Base-by-base conservation (phyloP, 2,888 invertebrate genomes). In the Dioctria rufipes region DNA sequence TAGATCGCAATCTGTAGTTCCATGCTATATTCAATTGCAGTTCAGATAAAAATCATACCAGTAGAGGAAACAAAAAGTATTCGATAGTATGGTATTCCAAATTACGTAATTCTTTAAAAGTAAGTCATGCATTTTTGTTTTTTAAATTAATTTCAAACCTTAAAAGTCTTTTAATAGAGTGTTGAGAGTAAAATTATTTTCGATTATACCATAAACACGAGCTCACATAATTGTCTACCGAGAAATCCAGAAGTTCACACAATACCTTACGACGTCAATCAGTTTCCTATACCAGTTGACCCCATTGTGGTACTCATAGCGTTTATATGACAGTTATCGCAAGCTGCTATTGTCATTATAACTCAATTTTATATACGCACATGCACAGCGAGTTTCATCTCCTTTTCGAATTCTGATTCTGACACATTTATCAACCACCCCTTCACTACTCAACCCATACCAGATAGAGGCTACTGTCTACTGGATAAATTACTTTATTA, bases 401-500 rank as follows among this genome's bases (percentile, higher is more conserved):
- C n/a, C 42, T 69, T 69, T 61, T 61, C 25, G 25, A 46, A 42
- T 80, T 51, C 75, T 60, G 39, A 71, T 80, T 51, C 75, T 60
- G 39, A 71, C 73, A 73, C 73, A 79, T 81, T 65, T 61, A 78
- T 81, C 81, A 79, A 58, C 73, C 51, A 79, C 78, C 75, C 78
- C 66, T 66, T 11, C 5, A 73, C 37, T 78, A 73, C 75, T 66
- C 65, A 13, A 9, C 40, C 39, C 13, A 51, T 40, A 25, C n/a
- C 46, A 60, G 42, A 60, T 46, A 25, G 67, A 42, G 6, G 46
- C 8, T 39, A 25, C 54, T 69, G 67, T 66, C 61, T 13, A 67
- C 67, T 80, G 67, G 81, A 80, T 81, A 81, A 80, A 81, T 81
- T 81, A 81, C 81, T 81, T 80, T 80, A 81, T 81, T 81, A 80